These are phyloP conservation scores for Lepidocolaptes lacrymiger DNA, from an alignment of 2,797 vertebrate species.

Conservation along the genomic window DNA sequence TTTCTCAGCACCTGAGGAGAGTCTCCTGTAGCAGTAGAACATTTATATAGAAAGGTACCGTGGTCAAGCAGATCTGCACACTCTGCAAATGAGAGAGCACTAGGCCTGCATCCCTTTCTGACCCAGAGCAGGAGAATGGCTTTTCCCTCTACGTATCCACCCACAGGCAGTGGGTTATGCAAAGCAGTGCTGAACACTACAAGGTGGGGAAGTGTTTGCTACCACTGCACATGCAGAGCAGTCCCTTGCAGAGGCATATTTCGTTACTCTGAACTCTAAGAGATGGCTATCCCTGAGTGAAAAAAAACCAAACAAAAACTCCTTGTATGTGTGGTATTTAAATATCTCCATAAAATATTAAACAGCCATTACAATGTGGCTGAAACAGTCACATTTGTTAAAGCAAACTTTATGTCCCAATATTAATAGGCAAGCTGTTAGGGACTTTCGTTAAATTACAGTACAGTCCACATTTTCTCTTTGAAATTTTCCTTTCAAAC, in stretches of 20 bases:
- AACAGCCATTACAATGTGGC: background rate
- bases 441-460: background rate
- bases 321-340: background rate
- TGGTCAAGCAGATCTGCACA: background rate
- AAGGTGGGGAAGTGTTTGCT: background rate
- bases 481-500: background rate
- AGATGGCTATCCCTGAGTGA: background rate
- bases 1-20: background rate
- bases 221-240: background rate
- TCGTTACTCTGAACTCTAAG: background rate
- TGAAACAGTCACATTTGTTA: background rate
- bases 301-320: background rate
- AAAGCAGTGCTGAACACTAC: background rate
- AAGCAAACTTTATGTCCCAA: background rate
- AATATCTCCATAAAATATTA: background rate
- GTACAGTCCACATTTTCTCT: background rate
- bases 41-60: background rate
- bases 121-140: background rate
- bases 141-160: background rate
- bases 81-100: background rate
- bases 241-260: background rate
- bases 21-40: background rate
- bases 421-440: background rate
- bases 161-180: background rate
- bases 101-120: background rate